Base-by-base conservation (phyloP, 2,113 vertebrate species). In the Gavialis gangeticus region DNA sequence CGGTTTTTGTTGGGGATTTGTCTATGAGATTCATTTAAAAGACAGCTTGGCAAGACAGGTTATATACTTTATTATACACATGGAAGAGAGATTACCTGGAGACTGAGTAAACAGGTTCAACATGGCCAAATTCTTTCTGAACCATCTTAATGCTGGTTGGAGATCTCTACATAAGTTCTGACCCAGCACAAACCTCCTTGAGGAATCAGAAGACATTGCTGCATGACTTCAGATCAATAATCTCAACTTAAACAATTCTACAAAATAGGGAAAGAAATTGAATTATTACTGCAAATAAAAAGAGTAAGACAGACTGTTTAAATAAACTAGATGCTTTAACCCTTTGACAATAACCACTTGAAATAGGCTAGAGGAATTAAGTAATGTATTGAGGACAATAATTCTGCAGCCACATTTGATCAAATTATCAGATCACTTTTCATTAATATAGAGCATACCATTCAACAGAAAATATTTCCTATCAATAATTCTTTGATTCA, bases 371-470 rank as follows among this genome's bases (percentile, higher is more conserved):
- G 30, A 92, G 14, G 88, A 93, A 27, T 16, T 60, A 73, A 89
- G 2, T 57, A 19, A 79, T 34, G 12, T 82, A 86, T 82, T 64
- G 25, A 89, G 27, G 37, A 60, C 66, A 75, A 75, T 28, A 75
- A 18, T 83, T 84, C 21, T 64, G 16, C 55, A 84, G 17, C 12
- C 63, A 5, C n/a, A 14, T 87, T 85, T 89, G 18, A 79, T 21
- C 46, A 89, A 95, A 96, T 90, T 88, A 91, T 17, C 60, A 89
- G 22, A 87, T 86, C 64, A 78, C 28, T 93, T 94, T 84, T n/a
- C 56, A 63, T 82, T 88, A 93, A 87, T 80, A 85, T 73, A 62
- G n/a, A 80, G 88, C 1, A 2, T 15, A 6, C 37, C 12, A 57
- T 79, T 79, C 22, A 85, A 64, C 30, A 79, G 80, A 87, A 34